Percentiles rank a stretch among this genome's conserved stretches.
Evolutionary conservation across 2,797 vertebrate species (phyloP).

Genomic region (Siniperca undulata): DNA sequence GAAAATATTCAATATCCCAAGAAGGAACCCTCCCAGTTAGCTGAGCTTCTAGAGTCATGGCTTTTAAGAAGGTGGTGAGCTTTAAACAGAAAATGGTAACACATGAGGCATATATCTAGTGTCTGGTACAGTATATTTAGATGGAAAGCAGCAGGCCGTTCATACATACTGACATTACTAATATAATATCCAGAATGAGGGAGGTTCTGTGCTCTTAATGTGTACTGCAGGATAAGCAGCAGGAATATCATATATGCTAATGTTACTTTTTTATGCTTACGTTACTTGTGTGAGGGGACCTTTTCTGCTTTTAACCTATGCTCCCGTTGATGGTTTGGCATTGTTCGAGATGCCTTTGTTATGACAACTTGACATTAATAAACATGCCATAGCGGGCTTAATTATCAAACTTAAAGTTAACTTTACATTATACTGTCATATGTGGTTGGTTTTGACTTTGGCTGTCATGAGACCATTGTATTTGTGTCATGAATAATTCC

Average conservation of each 20-base stretch:
- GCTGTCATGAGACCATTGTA: no score
- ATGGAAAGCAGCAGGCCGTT: not conserved
- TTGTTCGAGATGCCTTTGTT: no score
- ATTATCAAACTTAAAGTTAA: no score
- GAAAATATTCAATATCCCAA: not conserved
- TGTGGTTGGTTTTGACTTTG: no score
- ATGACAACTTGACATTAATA: no score
- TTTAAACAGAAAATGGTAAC: not conserved
- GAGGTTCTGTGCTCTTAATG: no score
- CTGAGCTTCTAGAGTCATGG: not conserved
- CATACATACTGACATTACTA: not conserved
- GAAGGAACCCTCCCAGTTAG: not conserved
- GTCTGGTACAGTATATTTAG: not conserved
- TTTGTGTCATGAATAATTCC: no score
- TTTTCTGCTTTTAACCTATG: not conserved
- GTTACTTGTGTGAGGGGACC: not conserved
- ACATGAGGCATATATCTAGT: not conserved
- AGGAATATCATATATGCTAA: not conserved
- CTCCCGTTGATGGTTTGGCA: not conserved
- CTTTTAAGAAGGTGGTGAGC: not conserved
- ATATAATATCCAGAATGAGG: no score
- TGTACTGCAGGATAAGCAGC: no score
- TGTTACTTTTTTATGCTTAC: not conserved
- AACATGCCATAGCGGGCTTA: no score
- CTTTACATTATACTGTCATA: no score